A percentile compares a stretch with the other conserved stretches of the same genome.
Conservation (phyloP, 2,888 invertebrate species). For the Tachina fera region DNA sequence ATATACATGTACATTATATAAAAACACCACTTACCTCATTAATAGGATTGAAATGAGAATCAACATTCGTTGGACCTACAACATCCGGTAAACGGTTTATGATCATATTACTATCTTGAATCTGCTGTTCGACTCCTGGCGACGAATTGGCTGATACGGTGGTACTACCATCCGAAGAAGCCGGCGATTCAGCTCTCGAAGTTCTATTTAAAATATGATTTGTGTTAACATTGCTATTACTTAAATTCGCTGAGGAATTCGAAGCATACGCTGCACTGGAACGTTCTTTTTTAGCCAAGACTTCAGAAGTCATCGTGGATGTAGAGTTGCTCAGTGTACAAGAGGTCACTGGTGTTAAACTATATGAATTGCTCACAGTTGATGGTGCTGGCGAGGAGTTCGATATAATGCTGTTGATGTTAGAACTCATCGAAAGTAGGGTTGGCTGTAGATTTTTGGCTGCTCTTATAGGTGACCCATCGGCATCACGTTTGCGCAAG, state of each 20-base stretch:
- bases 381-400: conserved; percentile 59
- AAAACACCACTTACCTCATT: conserved; percentile 77
- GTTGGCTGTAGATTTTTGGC: conserved; percentile 85
- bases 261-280: conserved; percentile 22
- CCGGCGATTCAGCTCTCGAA: conserved; percentile 80
- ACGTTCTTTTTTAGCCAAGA: conserved; percentile 77
- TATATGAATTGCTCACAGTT: conserved; percentile 68
- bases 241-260: conserved; percentile 37
- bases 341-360: conserved; percentile 68
- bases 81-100: conserved; percentile 78
- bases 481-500: conserved; percentile 93
- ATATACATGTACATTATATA: neutral
- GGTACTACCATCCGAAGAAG: conserved; percentile 88
- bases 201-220: conserved; percentile 70
- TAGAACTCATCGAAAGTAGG: conserved; percentile 79
- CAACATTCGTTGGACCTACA: conserved; percentile 66
- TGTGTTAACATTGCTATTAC: conserved; percentile 5
- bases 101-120: conserved; percentile 81
- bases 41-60: conserved; percentile 82
- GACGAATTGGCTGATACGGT: conserved; percentile 94
- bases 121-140: conserved; percentile 86
- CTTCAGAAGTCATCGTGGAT: conserved; percentile 74
- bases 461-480: conserved; percentile 87
- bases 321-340: conserved; percentile 13
- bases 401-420: conserved; percentile 69